Percentiles rank a stretch among this genome's conserved stretches.
phyloP scores from a whole-genome alignment of 2,797 vertebrate species.

The Staurois parvus region DNA sequence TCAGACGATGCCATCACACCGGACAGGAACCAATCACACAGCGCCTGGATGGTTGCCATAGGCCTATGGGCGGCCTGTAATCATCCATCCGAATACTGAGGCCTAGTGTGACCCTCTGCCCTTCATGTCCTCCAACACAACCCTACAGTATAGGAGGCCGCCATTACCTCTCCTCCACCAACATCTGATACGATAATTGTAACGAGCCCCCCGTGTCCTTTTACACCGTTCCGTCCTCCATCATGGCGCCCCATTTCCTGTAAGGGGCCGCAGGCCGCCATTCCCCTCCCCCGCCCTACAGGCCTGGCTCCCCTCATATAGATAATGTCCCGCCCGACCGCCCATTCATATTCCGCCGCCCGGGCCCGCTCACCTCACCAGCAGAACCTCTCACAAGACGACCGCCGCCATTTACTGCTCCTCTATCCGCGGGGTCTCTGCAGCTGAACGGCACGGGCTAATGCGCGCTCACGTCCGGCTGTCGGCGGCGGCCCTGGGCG shows the following conservation, averaged over 20 bases:
- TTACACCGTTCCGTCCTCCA: too few relatives aligned
- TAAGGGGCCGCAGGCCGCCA: too few relatives aligned
- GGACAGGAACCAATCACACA: too few relatives aligned
- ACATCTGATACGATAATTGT: too few relatives aligned
- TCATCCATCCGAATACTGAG: background rate
- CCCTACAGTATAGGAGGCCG: background rate
- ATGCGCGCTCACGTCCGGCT: background rate
- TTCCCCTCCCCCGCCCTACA: too few relatives aligned
- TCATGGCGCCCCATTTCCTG: too few relatives aligned
- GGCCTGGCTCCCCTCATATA: too few relatives aligned
- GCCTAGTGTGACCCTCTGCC: background rate
- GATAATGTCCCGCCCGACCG: too few relatives aligned
- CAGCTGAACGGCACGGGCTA: background rate
- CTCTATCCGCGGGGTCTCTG: constrained; percentile 7
- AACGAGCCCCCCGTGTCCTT: too few relatives aligned
- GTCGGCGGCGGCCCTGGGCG: background rate
- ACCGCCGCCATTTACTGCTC: constrained; percentile 1
- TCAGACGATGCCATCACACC: too few relatives aligned
- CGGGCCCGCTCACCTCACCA: constrained; percentile 41
- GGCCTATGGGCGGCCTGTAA: too few relatives aligned
- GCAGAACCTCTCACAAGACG: background rate
- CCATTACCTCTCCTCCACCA: background rate
- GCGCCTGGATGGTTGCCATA: too few relatives aligned
- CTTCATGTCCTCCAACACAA: background rate
- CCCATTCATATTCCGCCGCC: background rate